Evolutionary conservation across 2,113 vertebrate species (phyloP), one percentile per base, ranked within the genome.

Genomic region (Tapirus terrestris): DNA sequence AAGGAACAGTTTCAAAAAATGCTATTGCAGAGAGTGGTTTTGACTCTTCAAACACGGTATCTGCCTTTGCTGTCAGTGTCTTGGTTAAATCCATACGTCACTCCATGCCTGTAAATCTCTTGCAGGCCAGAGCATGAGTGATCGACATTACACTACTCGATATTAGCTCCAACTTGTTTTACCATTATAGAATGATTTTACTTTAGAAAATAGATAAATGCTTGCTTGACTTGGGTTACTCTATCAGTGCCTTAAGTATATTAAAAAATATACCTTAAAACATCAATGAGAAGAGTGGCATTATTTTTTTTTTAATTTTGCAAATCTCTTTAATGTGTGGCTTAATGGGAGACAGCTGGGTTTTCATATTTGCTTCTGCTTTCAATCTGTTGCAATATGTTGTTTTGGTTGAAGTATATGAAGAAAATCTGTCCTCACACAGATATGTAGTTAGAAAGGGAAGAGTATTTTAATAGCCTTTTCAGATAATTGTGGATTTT

Each of bases 331-430:
- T 97, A 97, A 94, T 89, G 89, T 89, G 79, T 84, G 20, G 45
- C 61, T 94, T 96, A 97, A 97, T 86, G 58, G 60, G 91, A 97
- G 76, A 63, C 96, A 97, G 76, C 95, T 91, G 67, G 68, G 45
- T 82, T 82, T 77, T 94, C 51, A 12, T 96, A 97, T 96, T 95
- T 93, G 94, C 87, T 96, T 91, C 96, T 96, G 92, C 51, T 95
- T 94, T 96, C 53, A 85, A 33, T 95, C 81, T 96, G 27, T 80
- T 96, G 76, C 81, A 85, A 63, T 97, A 68, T 97, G 91, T 94
- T 95, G 90, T 88, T 98, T 96, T 87, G 60, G 51, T 93, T 96
- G 91, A 96, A 97, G 72, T 91, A 43, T 60, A 70, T 76, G 67
- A 91, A 96, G 81, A 93, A 89, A 94, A 89, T 85, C 61, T 89